Base-by-base conservation (phyloP, 2,113 vertebrate genomes). In the Psilopogon haemacephalus region DNA sequence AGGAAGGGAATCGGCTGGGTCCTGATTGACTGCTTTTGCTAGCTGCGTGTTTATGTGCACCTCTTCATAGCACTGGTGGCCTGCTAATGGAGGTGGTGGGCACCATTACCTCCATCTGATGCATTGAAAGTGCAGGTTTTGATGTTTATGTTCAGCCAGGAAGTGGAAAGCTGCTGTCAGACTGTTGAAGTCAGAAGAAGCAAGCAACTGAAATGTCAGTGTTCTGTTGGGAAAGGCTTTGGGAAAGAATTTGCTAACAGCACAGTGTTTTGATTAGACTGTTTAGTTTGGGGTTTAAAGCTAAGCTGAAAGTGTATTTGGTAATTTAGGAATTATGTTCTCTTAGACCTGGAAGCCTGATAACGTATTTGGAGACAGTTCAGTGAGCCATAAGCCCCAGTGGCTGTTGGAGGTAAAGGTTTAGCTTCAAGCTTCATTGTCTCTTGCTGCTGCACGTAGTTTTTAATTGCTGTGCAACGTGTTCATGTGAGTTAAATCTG, bases 231-330 rank as follows among this genome's bases (percentile, higher is more conserved):
- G 88, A 84, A 86, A 83, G 70, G 63, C 40, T 84, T 95, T 14
- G 30, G 54, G 60, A 95, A 94, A 33, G 90, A 89, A 94, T 96
- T 60, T 64, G 62, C 75, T 88, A 86, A 35, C 65, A 88, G 75
- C 59, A 88, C 44, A 20, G 32, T 91, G 52, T 88, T 86, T 93
- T 94, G 86, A 91, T 85, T 92, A 67, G 33, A 52, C 20, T 93
- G 86, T 94, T 96, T 97, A 84, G 81, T 86, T 84, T 75, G 77
- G 87, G 62, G 26, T 93, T 95, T 89, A 80, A 87, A 93, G 68
- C 54, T 90, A 94, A 89, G 60, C 79, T 74, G 42, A 50, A 79
- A 69, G 38, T 79, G 55, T 48, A 27, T 91, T 88, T 94, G 89
- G 94, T 95, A 94, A 86, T 91, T 76, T 59, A 60, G 70, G 59